Percentiles rank a stretch among this genome's conserved stretches.
Evolutionary conservation across 2,113 vertebrate species (phyloP).

Genomic region (Arizona elegans): DNA sequence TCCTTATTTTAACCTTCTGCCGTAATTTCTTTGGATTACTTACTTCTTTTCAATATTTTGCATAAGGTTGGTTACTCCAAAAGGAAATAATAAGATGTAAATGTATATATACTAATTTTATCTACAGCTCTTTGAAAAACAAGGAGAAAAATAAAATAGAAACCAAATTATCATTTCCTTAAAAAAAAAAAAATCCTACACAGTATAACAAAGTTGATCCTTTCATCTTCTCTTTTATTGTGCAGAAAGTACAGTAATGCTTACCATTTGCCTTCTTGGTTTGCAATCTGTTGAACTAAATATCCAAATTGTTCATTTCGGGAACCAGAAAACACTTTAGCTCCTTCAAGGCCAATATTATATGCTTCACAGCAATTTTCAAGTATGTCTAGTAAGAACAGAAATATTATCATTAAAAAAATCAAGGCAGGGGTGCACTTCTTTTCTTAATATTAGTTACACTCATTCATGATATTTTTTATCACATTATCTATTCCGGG

Average conservation of each 20-base stretch:
- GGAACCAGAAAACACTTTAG: slow-evolving; percentile 83
- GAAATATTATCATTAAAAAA: slow-evolving; percentile 47
- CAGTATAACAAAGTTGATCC: not conserved
- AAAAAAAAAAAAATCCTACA: not conserved
- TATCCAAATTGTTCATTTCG: slow-evolving; percentile 85
- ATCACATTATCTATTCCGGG: not conserved
- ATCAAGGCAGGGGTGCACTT: slow-evolving; percentile 34
- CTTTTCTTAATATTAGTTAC: not conserved
- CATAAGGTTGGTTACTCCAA: not conserved
- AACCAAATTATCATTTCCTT: not conserved
- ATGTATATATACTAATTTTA: not conserved
- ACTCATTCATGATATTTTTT: not conserved
- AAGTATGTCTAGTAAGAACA: slow-evolving; percentile 67
- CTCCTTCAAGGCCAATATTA: slow-evolving; percentile 80
- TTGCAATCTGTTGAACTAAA: slow-evolving; percentile 79
- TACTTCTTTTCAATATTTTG: not conserved
- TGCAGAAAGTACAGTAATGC: slow-evolving; percentile 35
- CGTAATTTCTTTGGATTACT: not conserved
- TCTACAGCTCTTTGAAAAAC: not conserved
- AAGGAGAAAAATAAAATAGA: not conserved
- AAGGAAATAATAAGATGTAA: not conserved
- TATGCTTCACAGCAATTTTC: slow-evolving; percentile 73
- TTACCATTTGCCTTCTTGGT: slow-evolving; percentile 87
- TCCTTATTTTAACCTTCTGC: not conserved
- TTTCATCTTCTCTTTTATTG: not conserved